Base-by-base conservation (phyloP, 2,113 vertebrate genomes). In the Saimiri boliviensis region DNA sequence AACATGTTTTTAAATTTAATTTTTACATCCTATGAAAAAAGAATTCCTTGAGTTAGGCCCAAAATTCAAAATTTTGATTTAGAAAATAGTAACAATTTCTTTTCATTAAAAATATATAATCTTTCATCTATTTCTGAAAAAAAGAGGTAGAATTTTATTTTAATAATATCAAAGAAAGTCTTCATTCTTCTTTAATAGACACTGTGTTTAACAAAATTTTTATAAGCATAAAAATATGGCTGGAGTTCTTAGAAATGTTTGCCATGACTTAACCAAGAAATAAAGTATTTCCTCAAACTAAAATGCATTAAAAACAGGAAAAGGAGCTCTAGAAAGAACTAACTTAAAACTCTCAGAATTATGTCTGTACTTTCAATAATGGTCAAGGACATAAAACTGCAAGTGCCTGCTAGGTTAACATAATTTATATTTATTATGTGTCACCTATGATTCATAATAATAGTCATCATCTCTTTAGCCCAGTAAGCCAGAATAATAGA, bases 41-140 rank as follows among this genome's bases (percentile, higher is more conserved):
- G 2, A 77, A 86, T 10, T 30, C 1, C 30, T 93, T 8, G 45
- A 63, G 32, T 83, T 21, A 49, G 10, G 7, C 13, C 56, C 35
- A 25, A 54, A 93, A 71, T 71, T 93, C 19, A 85, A 20, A 76
- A 23, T 89, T 84, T 73, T 47, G 4, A 23, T 54, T 89, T 90
- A n/a, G 45, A 91, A 88, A 70, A 81, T 45, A 86, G 19, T 81
- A 66, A 2, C 8, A 30, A 35, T 83, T 10, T 45, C 17, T 92
- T 74, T 42, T 45, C 35, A 60, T 68, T 63, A 84, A 93, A 42
- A 82, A 20, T 52, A 32, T 79, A 5, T 21, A 76, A 32, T 0
- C 6, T 92, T 89, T 94, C 32, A 86, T 45, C 89, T 12, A 27
- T 93, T 89, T 94, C 4, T 89, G 14, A 25, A 76, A 70, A 94